phyloP scores from a whole-genome alignment of 2,797 vertebrate genomes.

The Bucorvus abyssinicus region DNA sequence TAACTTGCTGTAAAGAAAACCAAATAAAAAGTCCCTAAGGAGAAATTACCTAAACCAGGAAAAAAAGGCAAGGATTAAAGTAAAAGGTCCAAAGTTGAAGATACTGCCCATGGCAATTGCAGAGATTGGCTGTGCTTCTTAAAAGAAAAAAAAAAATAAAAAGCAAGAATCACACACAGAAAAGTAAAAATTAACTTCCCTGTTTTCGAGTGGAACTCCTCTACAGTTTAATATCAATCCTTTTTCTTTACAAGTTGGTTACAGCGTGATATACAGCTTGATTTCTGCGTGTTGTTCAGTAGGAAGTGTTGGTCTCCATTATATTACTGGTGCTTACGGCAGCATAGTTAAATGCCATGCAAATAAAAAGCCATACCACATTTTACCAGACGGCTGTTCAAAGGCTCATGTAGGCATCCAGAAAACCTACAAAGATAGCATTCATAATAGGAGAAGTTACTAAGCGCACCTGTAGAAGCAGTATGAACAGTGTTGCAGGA shows the following conservation, averaged over 20 bases:
- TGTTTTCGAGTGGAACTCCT: background rate
- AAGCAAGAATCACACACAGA: background rate
- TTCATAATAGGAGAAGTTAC: background rate
- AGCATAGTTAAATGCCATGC: background rate
- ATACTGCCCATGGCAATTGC: background rate
- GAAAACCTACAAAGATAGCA: background rate
- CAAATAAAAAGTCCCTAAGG: background rate
- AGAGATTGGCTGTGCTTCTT: background rate
- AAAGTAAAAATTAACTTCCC: background rate
- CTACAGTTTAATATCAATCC: background rate
- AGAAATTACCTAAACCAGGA: background rate
- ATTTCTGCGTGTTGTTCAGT: background rate
- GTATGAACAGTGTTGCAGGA: background rate
- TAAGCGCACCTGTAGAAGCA: background rate
- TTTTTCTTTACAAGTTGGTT: background rate
- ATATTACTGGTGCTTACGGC: background rate
- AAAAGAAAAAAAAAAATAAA: background rate
- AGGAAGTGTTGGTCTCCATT: background rate
- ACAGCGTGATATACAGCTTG: background rate
- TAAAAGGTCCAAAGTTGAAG: background rate
- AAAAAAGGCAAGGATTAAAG: background rate
- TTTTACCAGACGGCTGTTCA: constrained; percentile 1
- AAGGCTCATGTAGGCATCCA: background rate
- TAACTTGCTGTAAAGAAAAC: background rate
- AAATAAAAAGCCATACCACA: background rate